Conservation (phyloP, 2,888 invertebrate species). For the Therioaphis trifolii region DNA sequence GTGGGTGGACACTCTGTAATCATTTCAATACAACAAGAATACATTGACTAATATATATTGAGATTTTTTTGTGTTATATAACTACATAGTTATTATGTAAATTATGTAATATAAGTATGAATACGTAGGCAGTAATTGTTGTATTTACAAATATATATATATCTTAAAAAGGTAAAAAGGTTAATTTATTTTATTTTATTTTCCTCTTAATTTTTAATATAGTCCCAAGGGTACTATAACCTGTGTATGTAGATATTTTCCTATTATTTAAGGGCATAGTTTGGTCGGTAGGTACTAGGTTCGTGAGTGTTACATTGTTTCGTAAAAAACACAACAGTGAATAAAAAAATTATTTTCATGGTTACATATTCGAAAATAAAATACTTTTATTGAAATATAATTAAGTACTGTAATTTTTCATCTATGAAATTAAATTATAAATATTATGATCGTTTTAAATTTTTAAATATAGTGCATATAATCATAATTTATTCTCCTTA, state of each 20-base stretch:
- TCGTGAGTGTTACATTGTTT: not conserved
- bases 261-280: constrained; percentile 4
- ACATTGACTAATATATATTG: too few species aligned
- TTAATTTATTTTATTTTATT: constrained; percentile 13
- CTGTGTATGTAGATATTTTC: not conserved
- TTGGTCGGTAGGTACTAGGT: not conserved
- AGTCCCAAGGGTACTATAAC: constrained; percentile 17
- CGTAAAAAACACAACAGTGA: not conserved
- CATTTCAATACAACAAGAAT: constrained; percentile 51
- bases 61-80: too few species aligned
- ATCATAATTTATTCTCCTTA: too few species aligned
- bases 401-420: too few species aligned
- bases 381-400: not conserved
- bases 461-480: too few species aligned
- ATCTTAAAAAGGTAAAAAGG: constrained; percentile 19
- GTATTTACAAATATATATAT: constrained; percentile 16
- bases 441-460: too few species aligned
- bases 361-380: not conserved
- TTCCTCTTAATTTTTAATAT: constrained; percentile 29
- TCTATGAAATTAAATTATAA: too few species aligned
- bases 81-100: too few species aligned
- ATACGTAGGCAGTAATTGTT: too few species aligned
- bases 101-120: too few species aligned
- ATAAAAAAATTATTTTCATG: not conserved
- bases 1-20: constrained; percentile 87